These are phyloP conservation scores for Anguilla anguilla DNA, from an alignment of 2,797 vertebrate genomes.

Conservation along the genomic window DNA sequence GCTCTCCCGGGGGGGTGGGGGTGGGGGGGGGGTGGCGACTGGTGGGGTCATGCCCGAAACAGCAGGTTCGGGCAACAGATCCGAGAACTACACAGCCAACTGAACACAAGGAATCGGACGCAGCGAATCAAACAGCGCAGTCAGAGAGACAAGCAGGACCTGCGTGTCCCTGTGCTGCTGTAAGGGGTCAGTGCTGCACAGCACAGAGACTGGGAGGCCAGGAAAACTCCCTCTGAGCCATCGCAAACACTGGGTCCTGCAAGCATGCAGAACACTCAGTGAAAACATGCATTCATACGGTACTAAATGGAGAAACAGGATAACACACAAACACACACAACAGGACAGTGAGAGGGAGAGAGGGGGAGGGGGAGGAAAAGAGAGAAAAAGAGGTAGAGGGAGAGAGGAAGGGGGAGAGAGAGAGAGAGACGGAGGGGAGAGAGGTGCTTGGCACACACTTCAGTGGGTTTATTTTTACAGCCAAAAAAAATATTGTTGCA, in stretches of 20 bases:
- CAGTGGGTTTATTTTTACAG: not conserved
- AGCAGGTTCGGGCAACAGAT: no score
- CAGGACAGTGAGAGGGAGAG: not conserved
- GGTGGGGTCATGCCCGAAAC: no score
- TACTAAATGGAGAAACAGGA: not conserved
- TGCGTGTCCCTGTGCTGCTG: not conserved
- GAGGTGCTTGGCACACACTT: not conserved
- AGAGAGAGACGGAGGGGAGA: not conserved
- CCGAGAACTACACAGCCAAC: no score
- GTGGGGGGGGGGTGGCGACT: no score
- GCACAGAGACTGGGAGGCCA: not conserved
- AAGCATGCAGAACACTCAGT: not conserved
- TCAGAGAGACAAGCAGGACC: not conserved
- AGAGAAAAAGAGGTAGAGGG: not conserved
- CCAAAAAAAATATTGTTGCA: constrained; percentile 10
- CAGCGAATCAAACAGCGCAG: no score
- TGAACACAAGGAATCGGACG: no score
- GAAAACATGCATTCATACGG: not conserved
- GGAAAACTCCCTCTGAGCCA: not conserved
- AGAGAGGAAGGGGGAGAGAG: not conserved
- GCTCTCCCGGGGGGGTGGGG: not conserved
- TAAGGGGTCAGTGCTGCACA: not conserved
- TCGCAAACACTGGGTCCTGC: not conserved
- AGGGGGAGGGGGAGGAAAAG: not conserved
- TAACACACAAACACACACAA: not conserved